Evolutionary conservation across 2,888 invertebrate species (phyloP).

Genomic region (Troides oblongomaculatus): DNA sequence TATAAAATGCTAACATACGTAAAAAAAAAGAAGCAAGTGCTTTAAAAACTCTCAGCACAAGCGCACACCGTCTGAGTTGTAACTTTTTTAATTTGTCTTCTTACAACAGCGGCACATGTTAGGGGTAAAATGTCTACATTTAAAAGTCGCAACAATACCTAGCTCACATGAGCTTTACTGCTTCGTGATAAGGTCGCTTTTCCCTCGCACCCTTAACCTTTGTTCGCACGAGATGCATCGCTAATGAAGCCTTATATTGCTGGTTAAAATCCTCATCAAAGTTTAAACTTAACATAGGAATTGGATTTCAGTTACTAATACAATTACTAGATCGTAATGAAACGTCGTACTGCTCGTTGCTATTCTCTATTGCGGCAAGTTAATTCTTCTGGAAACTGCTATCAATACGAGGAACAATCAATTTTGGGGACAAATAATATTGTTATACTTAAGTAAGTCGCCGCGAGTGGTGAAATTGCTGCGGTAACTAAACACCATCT

Average conservation of each 20-base stretch:
- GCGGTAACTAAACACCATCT: too few relatives aligned
- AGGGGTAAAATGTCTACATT: slow-evolving; percentile 27
- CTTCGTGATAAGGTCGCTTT: slow-evolving; percentile 8
- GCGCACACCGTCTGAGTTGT: slow-evolving; percentile 10
- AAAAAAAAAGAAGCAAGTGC: too few relatives aligned
- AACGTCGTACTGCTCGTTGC: too few relatives aligned
- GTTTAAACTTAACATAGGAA: slow-evolving; percentile 1
- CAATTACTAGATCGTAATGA: not conserved
- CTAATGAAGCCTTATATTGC: slow-evolving; percentile 17
- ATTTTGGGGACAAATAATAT: too few relatives aligned
- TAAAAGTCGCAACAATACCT: slow-evolving; percentile 20
- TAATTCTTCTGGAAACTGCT: too few relatives aligned
- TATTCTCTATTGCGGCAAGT: too few relatives aligned
- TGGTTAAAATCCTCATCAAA: slow-evolving; percentile 23
- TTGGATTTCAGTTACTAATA: slow-evolving; percentile 7
- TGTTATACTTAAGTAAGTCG: too few relatives aligned
- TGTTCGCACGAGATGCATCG: slow-evolving; percentile 14
- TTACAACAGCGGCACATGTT: slow-evolving; percentile 25
- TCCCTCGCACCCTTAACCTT: not conserved
- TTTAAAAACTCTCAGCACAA: slow-evolving; percentile 11
- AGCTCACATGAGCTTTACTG: slow-evolving; percentile 1
- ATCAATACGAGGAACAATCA: too few relatives aligned
- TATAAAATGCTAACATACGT: too few relatives aligned
- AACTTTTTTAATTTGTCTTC: slow-evolving; percentile 30
- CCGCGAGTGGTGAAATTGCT: too few relatives aligned